Base-by-base conservation (phyloP, 2,888 invertebrate species). In the Sphecodes monilicornis region DNA sequence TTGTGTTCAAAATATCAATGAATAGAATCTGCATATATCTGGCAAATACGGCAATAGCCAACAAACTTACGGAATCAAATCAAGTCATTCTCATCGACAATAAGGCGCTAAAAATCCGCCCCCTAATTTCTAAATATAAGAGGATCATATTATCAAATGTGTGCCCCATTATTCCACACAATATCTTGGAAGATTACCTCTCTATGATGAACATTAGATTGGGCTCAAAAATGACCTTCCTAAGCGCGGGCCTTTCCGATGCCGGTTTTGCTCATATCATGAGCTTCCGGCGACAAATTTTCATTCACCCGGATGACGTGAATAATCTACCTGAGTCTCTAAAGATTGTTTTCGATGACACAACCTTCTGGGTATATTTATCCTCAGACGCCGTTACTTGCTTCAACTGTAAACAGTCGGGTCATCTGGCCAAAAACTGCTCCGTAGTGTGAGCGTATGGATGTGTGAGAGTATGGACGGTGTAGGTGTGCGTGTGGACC, bases 201-300 rank as follows among this genome's bases (percentile, higher is more conserved):
- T 69, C 26, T 8, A 73, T 87, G 13, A 18, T 74, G 26, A 80
- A 84, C 10, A 78, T 90, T 10, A 64, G 72, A 36, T 68, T 79
- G 22, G 68, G 69, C 18, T 91, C 90, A 0, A n/a, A 64, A 22
- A 86, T 90, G 11, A 66, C 84, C 3, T 88, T 80, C 36, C n/a
- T 89, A 2, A 54, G 81, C 68, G 88, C 88, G 0, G 86, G 88
- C 0, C 36, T 89, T 16, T 73, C 78, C 1, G 89, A 87, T 11
- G 72, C 76, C 0, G 81, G 75, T 5, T 88, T 80, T 32, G 4
- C 78, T 2, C 84, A 89, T 60, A 77, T 89, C 1, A 54, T 88
- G 11, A 89, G 89, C 39, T 90, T 89, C 50, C 70, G 87, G 5
- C 68, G 85, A 1, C 86, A 90, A 80, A 68, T 86, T 1, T 90